These are phyloP conservation scores for Hydrozoanthus tunicans DNA, from an alignment of 64 coral and sea anemone species.

Conservation along the genomic window DNA sequence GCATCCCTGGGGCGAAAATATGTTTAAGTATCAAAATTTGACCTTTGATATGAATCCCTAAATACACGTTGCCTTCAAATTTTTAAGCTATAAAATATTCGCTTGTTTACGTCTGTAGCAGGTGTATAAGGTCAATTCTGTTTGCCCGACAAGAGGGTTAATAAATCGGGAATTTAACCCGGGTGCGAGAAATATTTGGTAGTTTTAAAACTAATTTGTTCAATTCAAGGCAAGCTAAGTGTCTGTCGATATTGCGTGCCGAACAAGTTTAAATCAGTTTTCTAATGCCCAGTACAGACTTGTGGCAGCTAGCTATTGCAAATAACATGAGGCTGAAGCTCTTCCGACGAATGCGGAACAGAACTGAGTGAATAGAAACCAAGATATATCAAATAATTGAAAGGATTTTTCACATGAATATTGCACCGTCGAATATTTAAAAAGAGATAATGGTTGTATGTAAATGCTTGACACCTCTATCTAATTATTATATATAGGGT, in stretches of 20 bases:
- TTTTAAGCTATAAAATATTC: background rate
- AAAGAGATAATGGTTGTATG: background rate
- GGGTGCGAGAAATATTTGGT: background rate
- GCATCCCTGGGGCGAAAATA: constrained; percentile 2
- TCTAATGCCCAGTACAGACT: background rate
- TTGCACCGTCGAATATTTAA: background rate
- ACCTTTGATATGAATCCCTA: background rate
- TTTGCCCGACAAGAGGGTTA: background rate
- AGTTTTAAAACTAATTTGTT: background rate
- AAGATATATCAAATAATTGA: background rate
- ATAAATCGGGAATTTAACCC: background rate
- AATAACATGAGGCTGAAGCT: background rate
- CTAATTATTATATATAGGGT: background rate
- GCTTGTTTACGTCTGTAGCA: background rate
- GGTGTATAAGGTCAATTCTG: background rate
- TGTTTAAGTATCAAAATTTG: constrained; percentile 3
- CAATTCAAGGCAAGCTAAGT: background rate
- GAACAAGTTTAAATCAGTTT: too few relatives aligned
- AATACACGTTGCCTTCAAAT: background rate
- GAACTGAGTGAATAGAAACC: background rate
- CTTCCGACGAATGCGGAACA: background rate
- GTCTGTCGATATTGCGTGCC: too few relatives aligned
- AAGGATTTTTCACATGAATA: background rate
- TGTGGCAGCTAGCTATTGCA: background rate
- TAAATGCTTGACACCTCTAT: constrained; percentile 9